Evolutionary conservation across 2,113 vertebrate species (phyloP).

Genomic region (sheep (Ovis aries)): DNA sequence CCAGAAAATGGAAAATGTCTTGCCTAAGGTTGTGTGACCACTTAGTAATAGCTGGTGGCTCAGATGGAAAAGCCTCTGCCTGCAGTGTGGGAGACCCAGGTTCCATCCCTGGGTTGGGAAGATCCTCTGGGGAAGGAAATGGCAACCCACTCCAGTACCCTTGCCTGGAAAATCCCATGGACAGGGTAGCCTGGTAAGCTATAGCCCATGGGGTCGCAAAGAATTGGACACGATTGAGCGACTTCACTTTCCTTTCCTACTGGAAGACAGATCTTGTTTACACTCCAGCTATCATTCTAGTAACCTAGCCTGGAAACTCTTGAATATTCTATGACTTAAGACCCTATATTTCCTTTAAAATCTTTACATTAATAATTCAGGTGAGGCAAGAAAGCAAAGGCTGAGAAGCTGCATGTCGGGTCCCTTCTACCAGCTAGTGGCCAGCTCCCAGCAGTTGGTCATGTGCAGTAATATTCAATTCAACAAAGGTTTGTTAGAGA

Average conservation of each 20-base stretch:
- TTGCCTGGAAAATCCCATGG: background rate
- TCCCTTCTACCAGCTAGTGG: background rate
- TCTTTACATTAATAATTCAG: background rate
- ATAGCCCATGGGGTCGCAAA: background rate
- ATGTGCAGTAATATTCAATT: background rate
- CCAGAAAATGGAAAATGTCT: background rate
- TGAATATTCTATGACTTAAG: background rate
- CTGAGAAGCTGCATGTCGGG: background rate
- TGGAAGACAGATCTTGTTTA: background rate
- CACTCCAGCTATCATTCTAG: background rate
- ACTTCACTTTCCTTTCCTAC: background rate
- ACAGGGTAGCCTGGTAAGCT: background rate
- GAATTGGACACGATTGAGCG: fast-evolving
- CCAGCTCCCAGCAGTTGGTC: background rate
- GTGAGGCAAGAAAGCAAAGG: background rate
- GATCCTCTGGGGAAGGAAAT: background rate
- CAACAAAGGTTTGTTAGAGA: background rate
- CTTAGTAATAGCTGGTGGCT: background rate
- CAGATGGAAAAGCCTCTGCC: background rate
- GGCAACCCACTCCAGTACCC: background rate
- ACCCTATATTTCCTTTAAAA: background rate
- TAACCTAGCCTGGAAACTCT: background rate
- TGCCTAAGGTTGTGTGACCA: background rate
- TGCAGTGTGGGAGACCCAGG: background rate
- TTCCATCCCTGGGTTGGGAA: background rate